These are phyloP conservation scores for Protobothrops flavoviridis DNA, from an alignment of 2,113 vertebrate species.

Conservation along the genomic window DNA sequence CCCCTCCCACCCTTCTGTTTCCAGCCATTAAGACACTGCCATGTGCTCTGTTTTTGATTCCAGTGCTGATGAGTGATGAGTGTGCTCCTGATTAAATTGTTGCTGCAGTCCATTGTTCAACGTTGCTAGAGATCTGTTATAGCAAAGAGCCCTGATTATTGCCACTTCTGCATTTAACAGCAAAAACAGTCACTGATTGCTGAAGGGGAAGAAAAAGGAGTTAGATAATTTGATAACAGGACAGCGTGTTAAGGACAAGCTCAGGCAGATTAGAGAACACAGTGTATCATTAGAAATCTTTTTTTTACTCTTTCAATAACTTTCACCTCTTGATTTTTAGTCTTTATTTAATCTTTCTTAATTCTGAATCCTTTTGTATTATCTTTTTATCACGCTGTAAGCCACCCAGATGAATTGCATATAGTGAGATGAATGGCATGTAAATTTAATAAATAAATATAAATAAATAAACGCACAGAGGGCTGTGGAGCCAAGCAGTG, in stretches of 20 bases:
- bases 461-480: not conserved
- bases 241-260: not conserved
- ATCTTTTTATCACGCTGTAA: not conserved
- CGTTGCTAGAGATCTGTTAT: not conserved
- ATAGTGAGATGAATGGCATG: not conserved
- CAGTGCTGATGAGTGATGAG: not conserved
- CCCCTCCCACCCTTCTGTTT: not conserved
- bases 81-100: not conserved
- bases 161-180: not conserved
- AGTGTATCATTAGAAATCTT: not conserved
- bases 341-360: not conserved
- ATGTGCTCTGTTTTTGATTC: not conserved
- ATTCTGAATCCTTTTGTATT: not conserved
- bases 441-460: not conserved
- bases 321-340: not conserved
- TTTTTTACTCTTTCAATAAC: not conserved
- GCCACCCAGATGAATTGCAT: not conserved
- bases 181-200: not conserved
- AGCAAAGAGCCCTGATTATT: not conserved
- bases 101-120: not conserved
- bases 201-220: not conserved
- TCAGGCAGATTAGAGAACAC: not conserved
- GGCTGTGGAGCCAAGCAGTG: not conserved
- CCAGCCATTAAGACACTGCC: not conserved
- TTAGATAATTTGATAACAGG: conserved; percentile 11